Base-by-base conservation (phyloP, 2,888 invertebrate species). In the Drosophila phalerata region DNA sequence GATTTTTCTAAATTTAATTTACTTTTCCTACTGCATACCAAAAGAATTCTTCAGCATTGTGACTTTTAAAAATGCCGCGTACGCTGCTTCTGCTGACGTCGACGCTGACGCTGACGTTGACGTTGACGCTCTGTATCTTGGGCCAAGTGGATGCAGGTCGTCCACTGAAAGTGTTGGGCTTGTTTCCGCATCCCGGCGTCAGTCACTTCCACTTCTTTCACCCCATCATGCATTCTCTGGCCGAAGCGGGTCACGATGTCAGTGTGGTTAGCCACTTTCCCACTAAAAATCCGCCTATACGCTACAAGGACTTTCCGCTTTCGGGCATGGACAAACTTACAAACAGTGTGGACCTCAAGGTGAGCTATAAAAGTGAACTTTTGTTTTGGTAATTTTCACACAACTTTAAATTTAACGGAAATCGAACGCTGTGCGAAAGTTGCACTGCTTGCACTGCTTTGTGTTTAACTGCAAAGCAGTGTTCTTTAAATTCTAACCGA, bases 171-270 rank as follows among this genome's bases (percentile, higher is more conserved):
- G 90, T 93, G 30, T 82, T 93, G 17, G 93, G 93, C 8, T 57
- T 93, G 34, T 93, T 93, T 81, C 93, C 93, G 2, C 92, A 92
- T 86, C 92, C 92, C 4, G 93, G 92, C 6, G 73, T 92, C 19
- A 93, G 93, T 68, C 94, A 94, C 79, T 93, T 93, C 84, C 89
- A 92, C 28, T 93, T 93, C 83, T 93, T 93, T 65, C 93, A 93
- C 69, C 91, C 93, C 9, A 91, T 94, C 9, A 89, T 94, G 84
- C 89, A 92, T n/a, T 93, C 92, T 13, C 84, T 94, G 37, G 93
- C 93, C 2, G 91, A 92, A 61, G 90, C 91, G 32, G 94, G 94
- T 0, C 94, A 94, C 72, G 91, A 93, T 57, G 92, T 94, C 0
- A 93, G 93, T 4, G 93, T 94, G 69, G 85, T 93, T 3, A 92